Evolutionary conservation across 2,113 vertebrate species (phyloP).

Genomic region (Dromaius novaehollandiae): DNA sequence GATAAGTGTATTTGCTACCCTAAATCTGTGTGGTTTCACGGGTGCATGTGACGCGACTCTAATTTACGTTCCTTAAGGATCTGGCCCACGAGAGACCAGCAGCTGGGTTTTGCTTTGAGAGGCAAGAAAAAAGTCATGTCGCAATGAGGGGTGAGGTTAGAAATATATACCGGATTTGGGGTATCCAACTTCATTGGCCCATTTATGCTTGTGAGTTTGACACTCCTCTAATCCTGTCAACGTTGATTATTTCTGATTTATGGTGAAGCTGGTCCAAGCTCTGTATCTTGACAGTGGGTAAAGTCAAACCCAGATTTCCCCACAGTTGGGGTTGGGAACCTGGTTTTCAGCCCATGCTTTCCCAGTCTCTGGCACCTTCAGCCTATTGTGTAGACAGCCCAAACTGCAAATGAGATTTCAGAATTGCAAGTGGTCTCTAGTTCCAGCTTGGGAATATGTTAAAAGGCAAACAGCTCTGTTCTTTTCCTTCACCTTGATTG

Average conservation of each 20-base stretch:
- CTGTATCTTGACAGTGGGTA: not conserved
- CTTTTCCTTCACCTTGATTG: conserved; percentile 70
- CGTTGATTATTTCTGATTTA: not conserved
- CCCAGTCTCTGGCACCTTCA: not conserved
- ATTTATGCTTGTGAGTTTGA: not conserved
- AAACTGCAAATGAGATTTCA: conserved; percentile 3
- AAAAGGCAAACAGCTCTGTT: not conserved
- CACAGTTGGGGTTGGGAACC: not conserved
- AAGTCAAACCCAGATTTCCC: not conserved
- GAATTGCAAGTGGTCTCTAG: not conserved
- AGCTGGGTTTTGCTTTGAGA: not conserved
- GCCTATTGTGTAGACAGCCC: not conserved
- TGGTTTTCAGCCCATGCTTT: not conserved
- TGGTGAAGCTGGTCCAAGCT: not conserved
- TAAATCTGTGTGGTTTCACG: not conserved
- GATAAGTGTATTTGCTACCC: not conserved
- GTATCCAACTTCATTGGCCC: not conserved
- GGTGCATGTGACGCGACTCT: not conserved
- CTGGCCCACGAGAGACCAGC: not conserved
- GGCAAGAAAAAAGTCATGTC: not conserved
- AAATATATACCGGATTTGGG: not conserved
- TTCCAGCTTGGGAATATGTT: conserved; percentile 21
- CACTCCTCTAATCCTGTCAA: not conserved
- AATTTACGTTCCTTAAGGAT: not conserved
- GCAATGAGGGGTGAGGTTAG: not conserved